Evolutionary conservation across 2,888 invertebrate genomes (phyloP).

Genomic region (Pandemis cinnamomeana): DNA sequence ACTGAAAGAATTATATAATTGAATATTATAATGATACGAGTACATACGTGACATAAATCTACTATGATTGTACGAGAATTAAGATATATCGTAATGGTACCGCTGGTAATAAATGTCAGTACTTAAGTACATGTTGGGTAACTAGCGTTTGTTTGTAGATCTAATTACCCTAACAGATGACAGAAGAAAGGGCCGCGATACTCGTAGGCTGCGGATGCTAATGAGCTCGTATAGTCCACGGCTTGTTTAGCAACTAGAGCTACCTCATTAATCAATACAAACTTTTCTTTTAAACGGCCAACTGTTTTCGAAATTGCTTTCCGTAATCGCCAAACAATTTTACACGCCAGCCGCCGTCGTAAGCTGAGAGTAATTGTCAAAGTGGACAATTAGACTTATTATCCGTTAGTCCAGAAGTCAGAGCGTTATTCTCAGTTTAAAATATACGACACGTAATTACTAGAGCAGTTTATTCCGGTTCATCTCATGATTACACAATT

Average conservation of each 20-base stretch:
- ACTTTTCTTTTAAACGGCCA: conserved; percentile 47
- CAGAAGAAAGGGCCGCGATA: conserved; percentile 48
- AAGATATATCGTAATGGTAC: not conserved
- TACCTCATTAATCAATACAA: conserved; percentile 69
- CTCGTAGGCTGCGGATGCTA: conserved; percentile 55
- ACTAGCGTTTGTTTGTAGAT: not conserved
- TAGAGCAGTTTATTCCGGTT: conserved; percentile 44
- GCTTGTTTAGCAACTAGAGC: conserved; percentile 71
- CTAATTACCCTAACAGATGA: conserved; percentile 16
- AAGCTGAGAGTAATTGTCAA: conserved; percentile 53
- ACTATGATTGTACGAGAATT: not conserved
- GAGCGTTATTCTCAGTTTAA: conserved; percentile 44
- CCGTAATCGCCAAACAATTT: conserved; percentile 48
- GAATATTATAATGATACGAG: not conserved
- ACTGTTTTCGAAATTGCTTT: conserved; percentile 44
- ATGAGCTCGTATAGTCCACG: conserved; percentile 67
- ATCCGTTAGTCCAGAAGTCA: conserved; percentile 53
- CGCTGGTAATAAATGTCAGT: not conserved
- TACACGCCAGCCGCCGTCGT: conserved; percentile 47
- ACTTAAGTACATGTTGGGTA: not conserved
- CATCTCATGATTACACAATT: conserved; percentile 47
- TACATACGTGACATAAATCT: not conserved
- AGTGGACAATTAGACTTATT: conserved; percentile 56
- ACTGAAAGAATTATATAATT: not conserved
- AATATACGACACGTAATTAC: conserved; percentile 42